Conservation (phyloP, 92 coral and sea anemone genomes). For the Parazoanthus darwini region DNA sequence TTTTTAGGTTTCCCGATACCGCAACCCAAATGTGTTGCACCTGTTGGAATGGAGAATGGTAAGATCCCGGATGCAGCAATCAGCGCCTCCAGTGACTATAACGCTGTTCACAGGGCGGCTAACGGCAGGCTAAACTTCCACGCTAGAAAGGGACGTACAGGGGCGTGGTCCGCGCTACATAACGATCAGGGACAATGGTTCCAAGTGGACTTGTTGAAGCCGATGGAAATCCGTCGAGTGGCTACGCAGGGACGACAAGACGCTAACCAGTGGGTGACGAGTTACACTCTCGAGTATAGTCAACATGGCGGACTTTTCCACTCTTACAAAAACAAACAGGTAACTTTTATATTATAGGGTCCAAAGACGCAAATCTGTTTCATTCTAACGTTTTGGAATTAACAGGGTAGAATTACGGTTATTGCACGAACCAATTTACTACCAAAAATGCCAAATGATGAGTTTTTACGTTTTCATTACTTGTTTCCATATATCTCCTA, state of each 20-base stretch:
- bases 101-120: background rate
- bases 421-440: no score
- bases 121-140: background rate
- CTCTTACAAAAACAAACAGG: background rate
- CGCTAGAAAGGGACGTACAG: background rate
- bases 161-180: background rate
- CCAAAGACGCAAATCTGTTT: no score
- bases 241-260: background rate
- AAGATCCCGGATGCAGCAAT: background rate
- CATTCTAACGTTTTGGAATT: no score
- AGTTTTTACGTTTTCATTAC: no score
- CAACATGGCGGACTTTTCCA: background rate
- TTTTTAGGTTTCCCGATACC: background rate
- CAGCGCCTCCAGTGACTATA: background rate
- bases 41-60: background rate
- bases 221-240: background rate
- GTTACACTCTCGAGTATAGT: background rate
- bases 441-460: no score
- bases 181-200: conserved; percentile 1
- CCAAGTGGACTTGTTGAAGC: background rate
- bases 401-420: no score
- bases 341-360: background rate
- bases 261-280: background rate
- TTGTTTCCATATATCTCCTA: no score
- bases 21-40: no score